Percentiles rank a stretch among this genome's conserved stretches.
Evolutionary conservation across 2,888 invertebrate genomes (phyloP).

Genomic region (Leucoptera coffeella): DNA sequence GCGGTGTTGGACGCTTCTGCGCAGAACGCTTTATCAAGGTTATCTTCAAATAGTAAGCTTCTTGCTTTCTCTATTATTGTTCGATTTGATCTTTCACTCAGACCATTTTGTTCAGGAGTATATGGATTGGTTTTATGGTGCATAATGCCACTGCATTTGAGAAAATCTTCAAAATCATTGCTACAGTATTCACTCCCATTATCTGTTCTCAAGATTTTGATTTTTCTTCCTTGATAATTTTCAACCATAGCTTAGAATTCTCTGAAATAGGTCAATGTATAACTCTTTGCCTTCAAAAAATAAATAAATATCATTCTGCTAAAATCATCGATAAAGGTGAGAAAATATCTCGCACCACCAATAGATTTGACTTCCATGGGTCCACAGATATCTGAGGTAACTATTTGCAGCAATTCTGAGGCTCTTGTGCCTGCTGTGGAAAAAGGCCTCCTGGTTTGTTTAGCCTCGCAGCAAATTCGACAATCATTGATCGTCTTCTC

Average conservation of each 20-base stretch:
- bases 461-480: constrained; percentile 6
- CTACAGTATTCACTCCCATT: constrained; percentile 8
- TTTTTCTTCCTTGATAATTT: constrained; percentile 6
- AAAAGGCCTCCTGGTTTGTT: constrained; percentile 1
- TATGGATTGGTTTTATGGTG: constrained; percentile 9
- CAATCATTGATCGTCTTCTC: constrained; percentile 4
- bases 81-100: constrained; percentile 9
- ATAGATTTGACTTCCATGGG: constrained; percentile 7
- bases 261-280: constrained; percentile 7
- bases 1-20: constrained; percentile 8
- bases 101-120: constrained; percentile 9
- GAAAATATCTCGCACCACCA: constrained; percentile 7
- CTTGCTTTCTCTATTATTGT: constrained; percentile 8
- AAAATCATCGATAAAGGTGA: constrained; percentile 8
- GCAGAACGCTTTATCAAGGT: constrained; percentile 8
- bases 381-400: constrained; percentile 7
- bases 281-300: constrained; percentile 9
- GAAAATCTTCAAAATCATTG: constrained; percentile 5
- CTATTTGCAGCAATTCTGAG: constrained; percentile 5
- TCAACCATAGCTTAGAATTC: constrained; percentile 8
- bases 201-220: constrained; percentile 8
- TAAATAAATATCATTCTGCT: constrained; percentile 8
- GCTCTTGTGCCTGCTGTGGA: constrained; percentile 6
- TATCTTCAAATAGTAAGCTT: constrained; percentile 8
- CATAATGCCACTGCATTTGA: constrained; percentile 7